These are phyloP conservation scores for Drosophila borealis DNA, from an alignment of 2,888 invertebrate genomes.

Conservation along the genomic window DNA sequence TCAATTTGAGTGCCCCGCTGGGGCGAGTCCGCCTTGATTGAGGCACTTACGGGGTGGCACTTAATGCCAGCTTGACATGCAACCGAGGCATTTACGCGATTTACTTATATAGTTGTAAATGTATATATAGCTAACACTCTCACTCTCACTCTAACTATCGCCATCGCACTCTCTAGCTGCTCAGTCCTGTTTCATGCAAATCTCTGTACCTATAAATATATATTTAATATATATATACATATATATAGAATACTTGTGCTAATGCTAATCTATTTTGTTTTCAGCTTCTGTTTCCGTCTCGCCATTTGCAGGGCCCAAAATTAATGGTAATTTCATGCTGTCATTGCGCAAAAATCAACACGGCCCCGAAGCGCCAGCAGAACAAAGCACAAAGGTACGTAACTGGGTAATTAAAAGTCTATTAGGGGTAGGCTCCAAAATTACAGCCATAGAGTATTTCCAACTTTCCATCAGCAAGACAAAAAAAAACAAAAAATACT, in stretches of 20 bases:
- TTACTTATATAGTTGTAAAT: background rate
- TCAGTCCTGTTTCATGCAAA: conserved; percentile 31
- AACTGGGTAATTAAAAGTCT: conserved; percentile 60
- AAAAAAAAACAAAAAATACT: background rate
- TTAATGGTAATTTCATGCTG: conserved; percentile 67
- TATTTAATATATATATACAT: conserved; percentile 10
- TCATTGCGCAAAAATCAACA: conserved; percentile 65
- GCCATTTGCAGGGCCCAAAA: conserved; percentile 40
- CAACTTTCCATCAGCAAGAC: conserved; percentile 17
- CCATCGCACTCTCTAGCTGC: background rate
- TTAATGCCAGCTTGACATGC: conserved; percentile 66
- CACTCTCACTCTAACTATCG: background rate
- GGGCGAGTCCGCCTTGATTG: conserved; percentile 39
- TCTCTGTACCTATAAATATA: conserved; percentile 19
- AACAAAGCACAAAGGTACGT: conserved; percentile 56
- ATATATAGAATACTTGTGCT: conserved; percentile 23
- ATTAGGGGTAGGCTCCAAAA: conserved; percentile 50
- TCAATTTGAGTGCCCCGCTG: conserved; percentile 43
- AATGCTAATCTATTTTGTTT: conserved; percentile 57
- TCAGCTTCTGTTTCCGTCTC: conserved; percentile 39
- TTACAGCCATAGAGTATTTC: conserved; percentile 13
- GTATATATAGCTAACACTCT: background rate
- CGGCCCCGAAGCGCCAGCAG: conserved; percentile 47
- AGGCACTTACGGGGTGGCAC: conserved; percentile 46
- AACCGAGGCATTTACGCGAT: conserved; percentile 37